A percentile compares a stretch with the other conserved stretches of the same genome.
phyloP scores from a whole-genome alignment of 2,797 vertebrate genomes.

The Graptemys geographica region DNA sequence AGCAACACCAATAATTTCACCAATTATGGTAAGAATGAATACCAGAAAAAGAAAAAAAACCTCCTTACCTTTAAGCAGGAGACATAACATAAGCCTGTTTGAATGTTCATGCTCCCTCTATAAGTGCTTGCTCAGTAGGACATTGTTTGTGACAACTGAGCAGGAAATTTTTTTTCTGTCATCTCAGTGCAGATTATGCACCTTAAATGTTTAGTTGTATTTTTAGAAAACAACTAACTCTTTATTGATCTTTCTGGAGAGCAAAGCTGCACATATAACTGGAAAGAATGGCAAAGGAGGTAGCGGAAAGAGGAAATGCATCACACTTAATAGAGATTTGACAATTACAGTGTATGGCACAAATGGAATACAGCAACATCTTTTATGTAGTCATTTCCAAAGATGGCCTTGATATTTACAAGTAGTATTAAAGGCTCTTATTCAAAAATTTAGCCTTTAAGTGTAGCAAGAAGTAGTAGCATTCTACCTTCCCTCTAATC shows the following conservation, averaged over 20 bases:
- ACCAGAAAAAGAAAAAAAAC: not conserved
- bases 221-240: slow-evolving; percentile 50
- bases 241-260: slow-evolving; percentile 70
- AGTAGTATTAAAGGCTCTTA: not conserved
- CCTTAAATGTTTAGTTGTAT: slow-evolving; percentile 50
- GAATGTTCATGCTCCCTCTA: slow-evolving; percentile 14
- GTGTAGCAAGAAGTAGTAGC: slow-evolving; percentile 12
- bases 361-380: slow-evolving; percentile 26
- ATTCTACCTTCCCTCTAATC: slow-evolving; percentile 6
- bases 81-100: slow-evolving; percentile 26
- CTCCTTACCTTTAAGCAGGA: not conserved
- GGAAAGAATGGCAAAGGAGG: slow-evolving; percentile 48
- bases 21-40: slow-evolving; percentile 39
- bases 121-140: slow-evolving; percentile 21
- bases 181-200: not conserved
- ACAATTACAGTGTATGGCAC: slow-evolving; percentile 22
- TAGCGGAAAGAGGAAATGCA: slow-evolving; percentile 39
- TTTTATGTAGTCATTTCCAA: slow-evolving; percentile 39
- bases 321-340: slow-evolving; percentile 58
- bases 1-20: slow-evolving; percentile 16
- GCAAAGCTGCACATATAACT: slow-evolving; percentile 42
- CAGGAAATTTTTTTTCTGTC: not conserved
- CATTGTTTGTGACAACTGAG: slow-evolving; percentile 7
- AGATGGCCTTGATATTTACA: slow-evolving; percentile 57
- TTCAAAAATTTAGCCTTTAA: slow-evolving; percentile 42